Conservation (phyloP, 2,113 vertebrate genomes). For the Pontoporia blainvillei region DNA sequence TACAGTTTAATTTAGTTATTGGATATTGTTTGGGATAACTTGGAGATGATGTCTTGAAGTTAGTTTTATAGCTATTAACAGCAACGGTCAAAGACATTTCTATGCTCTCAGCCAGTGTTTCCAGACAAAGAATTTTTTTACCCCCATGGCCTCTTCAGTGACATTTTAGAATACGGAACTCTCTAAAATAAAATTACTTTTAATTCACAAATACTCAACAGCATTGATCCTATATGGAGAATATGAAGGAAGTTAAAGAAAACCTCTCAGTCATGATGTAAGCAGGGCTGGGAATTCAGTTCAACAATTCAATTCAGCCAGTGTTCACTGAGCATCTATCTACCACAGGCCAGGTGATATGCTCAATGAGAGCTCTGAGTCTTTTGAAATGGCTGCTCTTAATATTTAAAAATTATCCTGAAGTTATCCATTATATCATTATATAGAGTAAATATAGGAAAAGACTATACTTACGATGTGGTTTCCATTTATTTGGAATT, state of each 20-base stretch:
- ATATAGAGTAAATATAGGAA: not conserved
- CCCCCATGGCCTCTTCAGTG: not conserved
- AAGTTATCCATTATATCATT: not conserved
- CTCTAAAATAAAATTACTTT: not conserved
- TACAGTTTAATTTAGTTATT: not conserved
- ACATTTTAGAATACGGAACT: not conserved
- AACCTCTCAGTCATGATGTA: not conserved
- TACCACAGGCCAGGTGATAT: not conserved
- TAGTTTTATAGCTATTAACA: not conserved
- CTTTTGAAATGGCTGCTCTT: not conserved
- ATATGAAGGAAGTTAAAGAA: not conserved
- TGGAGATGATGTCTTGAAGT: not conserved
- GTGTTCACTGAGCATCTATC: not conserved
- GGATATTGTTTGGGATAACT: not conserved
- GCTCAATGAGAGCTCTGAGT: not conserved
- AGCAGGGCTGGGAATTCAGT: not conserved
- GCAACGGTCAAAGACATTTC: fast-evolving
- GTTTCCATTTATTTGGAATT: not conserved
- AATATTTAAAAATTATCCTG: not conserved
- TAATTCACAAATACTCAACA: not conserved
- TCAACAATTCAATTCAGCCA: not conserved
- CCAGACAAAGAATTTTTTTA: not conserved
- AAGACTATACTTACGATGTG: not conserved
- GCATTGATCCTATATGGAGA: not conserved
- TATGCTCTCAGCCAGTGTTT: not conserved